Base-by-base conservation (phyloP, 2,888 invertebrate genomes). In the Heterodera filipjevi region DNA sequence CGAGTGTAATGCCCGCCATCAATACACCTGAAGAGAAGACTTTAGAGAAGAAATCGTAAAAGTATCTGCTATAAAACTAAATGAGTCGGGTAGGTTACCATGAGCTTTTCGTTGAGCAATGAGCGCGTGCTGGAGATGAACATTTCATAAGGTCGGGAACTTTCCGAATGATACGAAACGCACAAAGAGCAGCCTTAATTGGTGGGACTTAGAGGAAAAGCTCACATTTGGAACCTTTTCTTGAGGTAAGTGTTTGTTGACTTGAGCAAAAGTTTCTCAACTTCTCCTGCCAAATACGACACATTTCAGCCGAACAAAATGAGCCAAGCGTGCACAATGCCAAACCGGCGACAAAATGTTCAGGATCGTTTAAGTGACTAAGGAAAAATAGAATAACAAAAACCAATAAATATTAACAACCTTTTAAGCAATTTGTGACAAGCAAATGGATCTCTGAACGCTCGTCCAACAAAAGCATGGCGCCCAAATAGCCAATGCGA, bases 101-200 rank as follows among this genome's bases (percentile, higher is more conserved):
- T 99, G 99, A 92, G 99, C 91, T 99, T 99, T 91, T 99, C 99
- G 73, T 95, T 95, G 72, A 99, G 92, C 85, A 99, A 91, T 87
- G 96, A 95, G 89, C 98, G 93, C 0, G 98, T 96, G 70, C 96
- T 96, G 16, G 98, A 97, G 84, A 99, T 92, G 92, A 97, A 99
- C 93, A 98, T 98, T 91, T 99, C 99, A 95, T 96, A 72, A 99
- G 91, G 90, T 99, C 99, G 30, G 99, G 99, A 78, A 99, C 97
- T 89, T 97, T 93, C 86, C 95, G 92, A 79, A 99, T 95, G 87
- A 99, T 97, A 84, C 97, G 92, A 85, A 92, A 97, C 46, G 99
- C 99, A 90, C 98, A 98, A 66, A 92, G 87, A 59, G 91, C 91
- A 8, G 92, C 91, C 91, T 91, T 35, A 66, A 66, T 46, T n/a